phyloP scores from a whole-genome alignment of 2,113 vertebrate species.

The Myotis yumanensis region DNA sequence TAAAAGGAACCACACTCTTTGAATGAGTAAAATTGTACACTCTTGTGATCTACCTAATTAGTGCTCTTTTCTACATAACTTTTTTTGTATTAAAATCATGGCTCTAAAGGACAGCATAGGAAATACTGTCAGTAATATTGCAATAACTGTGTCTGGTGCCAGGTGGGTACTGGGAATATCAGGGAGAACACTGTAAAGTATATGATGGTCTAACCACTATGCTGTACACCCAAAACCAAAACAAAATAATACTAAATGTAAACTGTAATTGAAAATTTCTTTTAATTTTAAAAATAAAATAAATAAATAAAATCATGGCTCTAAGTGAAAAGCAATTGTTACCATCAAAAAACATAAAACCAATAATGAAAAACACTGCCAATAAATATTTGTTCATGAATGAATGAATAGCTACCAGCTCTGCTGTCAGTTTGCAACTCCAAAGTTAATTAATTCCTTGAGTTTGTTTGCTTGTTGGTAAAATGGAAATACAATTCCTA shows the following conservation, averaged over 20 bases:
- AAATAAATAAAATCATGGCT: background rate
- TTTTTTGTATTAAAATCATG: background rate
- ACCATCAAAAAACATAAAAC: background rate
- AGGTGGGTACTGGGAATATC: background rate
- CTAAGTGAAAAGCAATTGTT: background rate
- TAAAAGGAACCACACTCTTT: background rate
- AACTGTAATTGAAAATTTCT: background rate
- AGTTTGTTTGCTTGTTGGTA: background rate
- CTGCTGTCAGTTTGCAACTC: background rate
- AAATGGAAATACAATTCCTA: background rate
- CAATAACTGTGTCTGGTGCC: background rate
- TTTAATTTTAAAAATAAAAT: background rate
- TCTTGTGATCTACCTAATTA: background rate
- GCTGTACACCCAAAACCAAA: background rate
- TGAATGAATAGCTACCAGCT: background rate
- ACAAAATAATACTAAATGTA: background rate
- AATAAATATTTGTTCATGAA: background rate
- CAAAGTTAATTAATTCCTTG: background rate
- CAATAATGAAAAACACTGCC: conserved; percentile 31
- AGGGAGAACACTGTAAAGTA: background rate
- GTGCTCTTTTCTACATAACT: background rate
- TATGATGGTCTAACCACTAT: background rate
- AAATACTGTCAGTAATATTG: background rate
- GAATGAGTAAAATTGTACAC: background rate
- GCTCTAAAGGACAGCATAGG: background rate